phyloP scores from a whole-genome alignment of 2,888 invertebrate genomes.

The Clepsis dumicolana region DNA sequence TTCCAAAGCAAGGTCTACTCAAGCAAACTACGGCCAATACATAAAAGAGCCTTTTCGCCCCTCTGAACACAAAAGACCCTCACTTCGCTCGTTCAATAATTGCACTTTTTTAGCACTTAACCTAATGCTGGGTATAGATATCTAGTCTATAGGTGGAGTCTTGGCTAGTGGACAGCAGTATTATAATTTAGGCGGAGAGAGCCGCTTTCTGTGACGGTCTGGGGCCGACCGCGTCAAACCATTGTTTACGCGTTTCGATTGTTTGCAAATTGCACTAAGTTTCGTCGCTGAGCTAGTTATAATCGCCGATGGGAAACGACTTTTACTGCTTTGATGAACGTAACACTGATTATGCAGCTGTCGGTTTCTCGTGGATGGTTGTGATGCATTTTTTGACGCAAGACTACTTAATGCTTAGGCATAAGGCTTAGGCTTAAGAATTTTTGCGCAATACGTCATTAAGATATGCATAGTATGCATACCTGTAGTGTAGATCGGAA shows the following conservation, averaged over 20 bases:
- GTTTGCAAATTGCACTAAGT: slow-evolving; percentile 23
- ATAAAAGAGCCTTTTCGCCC: background rate
- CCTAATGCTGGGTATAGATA: slow-evolving; percentile 4
- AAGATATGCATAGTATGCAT: too few species aligned
- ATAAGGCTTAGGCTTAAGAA: too few species aligned
- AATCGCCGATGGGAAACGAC: slow-evolving; percentile 16
- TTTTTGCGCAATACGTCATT: background rate
- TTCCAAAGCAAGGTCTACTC: too few species aligned
- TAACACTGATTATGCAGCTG: slow-evolving; percentile 19
- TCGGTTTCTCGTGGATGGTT: background rate
- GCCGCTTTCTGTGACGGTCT: slow-evolving; percentile 56
- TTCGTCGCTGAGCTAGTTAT: slow-evolving; percentile 24
- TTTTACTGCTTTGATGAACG: slow-evolving; percentile 20
- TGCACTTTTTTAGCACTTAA: too few species aligned
- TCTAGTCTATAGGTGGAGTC: background rate
- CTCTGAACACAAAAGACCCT: background rate
- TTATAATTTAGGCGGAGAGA: slow-evolving; percentile 67
- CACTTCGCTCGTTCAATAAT: background rate
- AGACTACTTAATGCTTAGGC: background rate
- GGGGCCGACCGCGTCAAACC: slow-evolving; percentile 46
- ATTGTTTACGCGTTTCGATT: slow-evolving; percentile 51
- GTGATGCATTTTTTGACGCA: background rate
- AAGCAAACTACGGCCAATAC: background rate
- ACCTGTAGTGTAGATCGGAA: too few species aligned
- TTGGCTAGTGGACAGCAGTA: slow-evolving; percentile 39